Base-by-base conservation (phyloP, 2,888 invertebrate species). In the Tenthredo livida region DNA sequence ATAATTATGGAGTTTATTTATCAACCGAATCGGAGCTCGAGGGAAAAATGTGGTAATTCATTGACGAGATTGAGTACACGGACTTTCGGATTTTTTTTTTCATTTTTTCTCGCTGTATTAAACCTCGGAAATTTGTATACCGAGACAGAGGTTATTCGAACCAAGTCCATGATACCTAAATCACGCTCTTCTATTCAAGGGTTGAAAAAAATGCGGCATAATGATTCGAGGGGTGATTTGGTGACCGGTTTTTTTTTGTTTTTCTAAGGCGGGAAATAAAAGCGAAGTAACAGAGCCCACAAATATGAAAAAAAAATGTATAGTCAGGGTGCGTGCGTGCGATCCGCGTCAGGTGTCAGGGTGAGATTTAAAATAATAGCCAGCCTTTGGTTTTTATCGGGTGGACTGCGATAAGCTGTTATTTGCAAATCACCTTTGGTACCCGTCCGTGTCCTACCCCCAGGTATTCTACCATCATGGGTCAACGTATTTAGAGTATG, bases 301-400 rank as follows among this genome's bases (percentile, higher is more conserved):
- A 47, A 77, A 77, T 50, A 6, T 15, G 21, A 50, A 77, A 33
- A 50, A 77, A 77, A 47, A n/a, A n/a, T n/a, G n/a, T 77, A 54
- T 77, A 50, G 75, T 15, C n/a, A 1, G 37, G 21, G 43, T 77
- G 29, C 75, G 21, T 77, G 75, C 75, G 75, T 77, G 75, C 29
- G 50, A 77, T 77, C 29, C 50, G 25, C 47, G 77, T 77, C 77
- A 50, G 80, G 58, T 80, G 58, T 80, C 40, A 37, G 61, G 40
- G 40, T 61, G 80, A 58, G 40, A 80, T 37, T 80, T 61, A 61
- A 80, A 80, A 61, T 80, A 80, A 40, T 61, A 15, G 25, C 12
- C n/a, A 61, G 21, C 37, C 40, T n/a, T 9, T 25, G 15, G 50
- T 72, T 72, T 72, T 72, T 72, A 72, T 72, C 72, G 72, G 21